Conservation (phyloP, 2,113 vertebrate genomes). For the Barbus barbus region DNA sequence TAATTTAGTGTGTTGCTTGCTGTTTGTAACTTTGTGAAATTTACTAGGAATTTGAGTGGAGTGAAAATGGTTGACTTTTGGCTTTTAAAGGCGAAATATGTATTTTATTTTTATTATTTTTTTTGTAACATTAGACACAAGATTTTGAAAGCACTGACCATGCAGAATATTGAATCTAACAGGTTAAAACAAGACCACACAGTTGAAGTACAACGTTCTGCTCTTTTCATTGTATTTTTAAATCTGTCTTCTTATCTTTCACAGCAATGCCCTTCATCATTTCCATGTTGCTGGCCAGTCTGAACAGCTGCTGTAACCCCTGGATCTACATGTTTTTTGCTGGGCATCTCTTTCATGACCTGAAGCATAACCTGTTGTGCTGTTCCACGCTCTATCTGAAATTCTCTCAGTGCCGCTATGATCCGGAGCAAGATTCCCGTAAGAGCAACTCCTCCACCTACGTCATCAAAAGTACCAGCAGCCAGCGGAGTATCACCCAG, state of each 20-base stretch:
- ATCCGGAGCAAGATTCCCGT: slow-evolving; percentile 80
- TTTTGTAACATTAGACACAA: not conserved
- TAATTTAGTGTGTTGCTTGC: not conserved
- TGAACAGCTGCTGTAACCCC: slow-evolving; percentile 99
- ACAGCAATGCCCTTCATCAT: slow-evolving; percentile 92
- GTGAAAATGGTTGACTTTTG: not conserved
- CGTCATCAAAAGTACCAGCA: slow-evolving; percentile 84
- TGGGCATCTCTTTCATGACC: slow-evolving; percentile 92
- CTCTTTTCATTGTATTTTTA: not conserved
- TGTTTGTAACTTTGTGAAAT: not conserved
- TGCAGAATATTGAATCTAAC: not conserved
- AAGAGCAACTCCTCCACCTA: slow-evolving; percentile 94
- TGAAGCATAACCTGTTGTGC: slow-evolving; percentile 66
- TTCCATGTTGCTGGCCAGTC: slow-evolving; percentile 94
- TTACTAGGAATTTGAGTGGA: too few species aligned
- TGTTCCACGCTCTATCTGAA: slow-evolving; percentile 70
- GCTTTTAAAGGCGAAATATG: not conserved
- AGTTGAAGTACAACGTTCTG: not conserved
- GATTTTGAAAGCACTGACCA: not conserved
- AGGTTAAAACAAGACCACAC: not conserved
- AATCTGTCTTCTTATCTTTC: slow-evolving; percentile 17
- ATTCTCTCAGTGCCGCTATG: slow-evolving; percentile 74
- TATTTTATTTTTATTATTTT: too few species aligned
- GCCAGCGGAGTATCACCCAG: slow-evolving; percentile 84
- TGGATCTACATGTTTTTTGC: slow-evolving; percentile 99